Base-by-base conservation (phyloP, 2,888 invertebrate species). In the Patella pellucida region DNA sequence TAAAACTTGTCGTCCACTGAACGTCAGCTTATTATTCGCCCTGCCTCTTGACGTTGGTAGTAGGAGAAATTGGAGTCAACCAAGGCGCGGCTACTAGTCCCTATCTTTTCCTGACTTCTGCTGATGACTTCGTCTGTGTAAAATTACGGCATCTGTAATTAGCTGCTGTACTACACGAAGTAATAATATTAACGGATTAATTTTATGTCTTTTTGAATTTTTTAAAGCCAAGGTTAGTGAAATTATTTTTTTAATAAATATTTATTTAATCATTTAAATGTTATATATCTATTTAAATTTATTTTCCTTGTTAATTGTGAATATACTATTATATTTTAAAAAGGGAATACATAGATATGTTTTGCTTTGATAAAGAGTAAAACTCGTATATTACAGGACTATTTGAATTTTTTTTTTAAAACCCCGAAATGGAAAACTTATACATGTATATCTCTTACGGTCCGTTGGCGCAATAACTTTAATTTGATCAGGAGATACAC, bases 51-150 rank as follows among this genome's bases (percentile, higher is more conserved):
- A 23, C 41, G 16, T 54, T 14, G 23, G 14, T 52, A 27, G 72
- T 54, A 56, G 23, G n/a, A 41, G 56, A 23, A 41, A 41, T 54
- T 41, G 72, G 41, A 15, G 27, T 23, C 14, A 23, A 54, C 27
- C 71, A 23, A 54, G 71, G 54, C 19, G 54, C 71, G n/a, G 52
- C 19, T 41, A 41, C 56, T 41, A 31, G 62, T 14, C 72, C 56
- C 31, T 56, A 7, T 54, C 71, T 54, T 23, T 62, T 31, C 54
- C 31, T 19, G 11, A 23, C 19, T 62, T 62, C 62, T 62, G 62
- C 15, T 62, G 19, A 23, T 62, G 62, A 62, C 19, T 62, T 62
- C 12, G 62, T 19, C 3, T 62, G 41, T 41, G 41, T 41, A 41
- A 7, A 41, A 1, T 41, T 41, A 41, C 41, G 4, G 7, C 31